phyloP scores from a whole-genome alignment of 2,113 vertebrate genomes.

The Heptranchias perlo region DNA sequence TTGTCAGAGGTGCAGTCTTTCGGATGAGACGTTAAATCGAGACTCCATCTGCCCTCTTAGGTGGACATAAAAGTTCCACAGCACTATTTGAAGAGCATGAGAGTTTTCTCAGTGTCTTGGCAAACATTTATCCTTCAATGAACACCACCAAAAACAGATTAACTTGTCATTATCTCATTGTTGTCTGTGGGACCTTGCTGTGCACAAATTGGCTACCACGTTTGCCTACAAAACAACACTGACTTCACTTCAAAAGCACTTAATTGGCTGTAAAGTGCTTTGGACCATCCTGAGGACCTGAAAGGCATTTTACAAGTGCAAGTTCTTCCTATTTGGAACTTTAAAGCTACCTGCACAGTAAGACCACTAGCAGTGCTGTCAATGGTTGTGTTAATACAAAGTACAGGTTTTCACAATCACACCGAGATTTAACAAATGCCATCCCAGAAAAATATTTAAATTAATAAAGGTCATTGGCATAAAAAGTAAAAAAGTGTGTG shows the following conservation, averaged over 20 bases:
- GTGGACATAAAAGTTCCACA: not conserved
- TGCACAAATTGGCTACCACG: not conserved
- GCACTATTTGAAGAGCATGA: not conserved
- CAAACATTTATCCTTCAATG: not conserved
- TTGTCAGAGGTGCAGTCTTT: not conserved
- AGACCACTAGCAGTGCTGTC: not conserved
- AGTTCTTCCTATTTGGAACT: not conserved
- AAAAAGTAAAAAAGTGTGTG: slow-evolving; percentile 39
- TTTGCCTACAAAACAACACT: not conserved
- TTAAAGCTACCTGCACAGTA: not conserved
- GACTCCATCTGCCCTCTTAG: not conserved
- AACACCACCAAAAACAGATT: not conserved
- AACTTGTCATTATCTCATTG: not conserved
- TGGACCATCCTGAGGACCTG: not conserved
- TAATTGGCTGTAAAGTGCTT: not conserved
- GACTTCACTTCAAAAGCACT: not conserved
- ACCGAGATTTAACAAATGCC: not conserved
- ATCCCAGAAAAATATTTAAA: not conserved
- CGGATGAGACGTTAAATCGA: not conserved
- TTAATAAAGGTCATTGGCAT: not conserved
- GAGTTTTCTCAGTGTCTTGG: not conserved
- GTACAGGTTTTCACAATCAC: not conserved
- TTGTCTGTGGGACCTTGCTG: not conserved
- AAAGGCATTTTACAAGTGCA: not conserved
- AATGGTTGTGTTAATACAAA: not conserved